phyloP scores from a whole-genome alignment of 2,888 invertebrate genomes.

The Glyphotaelius pellucidus region DNA sequence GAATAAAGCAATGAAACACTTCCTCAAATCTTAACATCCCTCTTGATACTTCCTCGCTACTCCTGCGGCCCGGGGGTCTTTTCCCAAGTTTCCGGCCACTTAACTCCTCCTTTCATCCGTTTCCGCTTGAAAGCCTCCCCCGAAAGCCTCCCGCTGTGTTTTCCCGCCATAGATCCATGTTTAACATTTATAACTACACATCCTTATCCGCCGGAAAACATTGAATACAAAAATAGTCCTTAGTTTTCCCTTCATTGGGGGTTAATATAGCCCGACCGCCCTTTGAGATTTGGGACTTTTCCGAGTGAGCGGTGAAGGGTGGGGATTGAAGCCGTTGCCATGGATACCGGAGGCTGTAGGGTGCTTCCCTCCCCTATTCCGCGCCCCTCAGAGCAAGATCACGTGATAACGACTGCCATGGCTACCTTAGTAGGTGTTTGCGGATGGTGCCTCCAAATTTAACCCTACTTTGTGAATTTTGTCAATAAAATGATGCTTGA shows the following conservation, averaged over 20 bases:
- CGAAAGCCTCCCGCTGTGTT: slow-evolving; percentile 51
- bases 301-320: slow-evolving; percentile 71
- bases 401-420: slow-evolving; percentile 66
- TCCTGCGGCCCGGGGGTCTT: slow-evolving; percentile 41
- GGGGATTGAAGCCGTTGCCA: slow-evolving; percentile 74
- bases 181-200: slow-evolving; percentile 79
- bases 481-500: not conserved
- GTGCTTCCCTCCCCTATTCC: slow-evolving; percentile 65
- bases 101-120: slow-evolving; percentile 38
- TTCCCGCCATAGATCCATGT: slow-evolving; percentile 69
- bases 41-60: slow-evolving; percentile 4
- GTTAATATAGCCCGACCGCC: slow-evolving; percentile 65
- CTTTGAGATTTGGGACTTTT: slow-evolving; percentile 72
- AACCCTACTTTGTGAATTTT: not conserved
- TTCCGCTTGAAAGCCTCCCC: slow-evolving; percentile 27
- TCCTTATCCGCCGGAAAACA: slow-evolving; percentile 56
- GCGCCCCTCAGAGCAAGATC: slow-evolving; percentile 68
- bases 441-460: not conserved
- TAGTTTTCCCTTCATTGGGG: slow-evolving; percentile 62
- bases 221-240: slow-evolving; percentile 63
- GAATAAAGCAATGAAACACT: slow-evolving; percentile 56
- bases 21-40: slow-evolving; percentile 51
- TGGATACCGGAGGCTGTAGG: slow-evolving; percentile 70
- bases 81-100: slow-evolving; percentile 41
- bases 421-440: slow-evolving; percentile 53